Evolutionary conservation across 2,888 invertebrate species (phyloP).

Genomic region (Mythimna lalbum): DNA sequence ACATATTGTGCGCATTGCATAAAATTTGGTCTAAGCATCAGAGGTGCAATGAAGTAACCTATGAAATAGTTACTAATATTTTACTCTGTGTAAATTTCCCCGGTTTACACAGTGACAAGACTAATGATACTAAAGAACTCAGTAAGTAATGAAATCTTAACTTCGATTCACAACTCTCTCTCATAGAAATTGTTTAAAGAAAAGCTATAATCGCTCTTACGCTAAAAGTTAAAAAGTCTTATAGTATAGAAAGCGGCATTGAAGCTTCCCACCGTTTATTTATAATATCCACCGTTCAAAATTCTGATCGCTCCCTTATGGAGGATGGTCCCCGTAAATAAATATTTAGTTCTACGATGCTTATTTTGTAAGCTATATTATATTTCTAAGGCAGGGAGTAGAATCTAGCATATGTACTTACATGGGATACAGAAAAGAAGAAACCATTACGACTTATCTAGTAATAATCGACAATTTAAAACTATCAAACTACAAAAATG

Average conservation of each 20-base stretch:
- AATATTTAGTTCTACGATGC: constrained; percentile 78
- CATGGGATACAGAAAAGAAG: constrained; percentile 75
- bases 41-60: constrained; percentile 80
- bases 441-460: constrained; percentile 73
- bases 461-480: constrained; percentile 81
- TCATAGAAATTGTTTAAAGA: constrained; percentile 74
- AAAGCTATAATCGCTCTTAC: constrained; percentile 75
- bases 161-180: constrained; percentile 85
- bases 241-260: constrained; percentile 79
- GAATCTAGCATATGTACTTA: constrained; percentile 82
- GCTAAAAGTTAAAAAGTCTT: constrained; percentile 82
- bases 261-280: constrained; percentile 76
- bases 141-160: constrained; percentile 70
- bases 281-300: constrained; percentile 74
- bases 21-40: constrained; percentile 82
- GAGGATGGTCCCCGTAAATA: constrained; percentile 88
- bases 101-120: constrained; percentile 83
- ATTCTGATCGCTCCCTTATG: constrained; percentile 82
- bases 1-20: constrained; percentile 85
- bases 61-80: constrained; percentile 63
- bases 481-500: constrained; percentile 82
- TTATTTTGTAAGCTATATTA: constrained; percentile 78
- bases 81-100: constrained; percentile 88
- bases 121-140: constrained; percentile 73
- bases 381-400: constrained; percentile 83